A percentile compares a stretch with the other conserved stretches of the same genome.
Evolutionary conservation across 2,888 invertebrate genomes (phyloP).

Genomic region (Euplexia lucipara): DNA sequence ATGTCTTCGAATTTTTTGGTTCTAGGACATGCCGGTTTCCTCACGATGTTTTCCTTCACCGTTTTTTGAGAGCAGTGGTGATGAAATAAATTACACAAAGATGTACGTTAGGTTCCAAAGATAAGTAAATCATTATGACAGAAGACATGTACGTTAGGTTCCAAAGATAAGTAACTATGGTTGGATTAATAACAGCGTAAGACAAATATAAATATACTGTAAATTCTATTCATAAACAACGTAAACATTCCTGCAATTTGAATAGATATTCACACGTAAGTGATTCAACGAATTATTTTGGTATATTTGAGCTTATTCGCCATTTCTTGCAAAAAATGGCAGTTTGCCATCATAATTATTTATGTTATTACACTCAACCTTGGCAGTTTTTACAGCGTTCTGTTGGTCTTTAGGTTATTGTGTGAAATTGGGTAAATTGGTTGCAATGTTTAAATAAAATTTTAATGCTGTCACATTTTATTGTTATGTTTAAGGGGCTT

Average conservation of each 20-base stretch:
- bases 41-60: too few species aligned
- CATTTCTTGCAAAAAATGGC: slow-evolving; percentile 23
- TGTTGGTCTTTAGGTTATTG: slow-evolving; percentile 20
- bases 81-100: too few species aligned
- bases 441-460: not conserved
- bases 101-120: too few species aligned
- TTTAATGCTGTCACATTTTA: too few species aligned
- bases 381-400: not conserved
- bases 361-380: slow-evolving; percentile 15
- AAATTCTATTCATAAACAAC: not conserved
- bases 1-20: too few species aligned
- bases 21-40: not conserved
- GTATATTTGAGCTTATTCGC: not conserved
- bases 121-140: too few species aligned
- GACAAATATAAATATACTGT: not conserved
- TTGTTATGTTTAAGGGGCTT: too few species aligned
- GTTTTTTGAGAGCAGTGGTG: too few species aligned
- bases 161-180: not conserved
- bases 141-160: too few species aligned
- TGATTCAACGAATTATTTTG: slow-evolving; percentile 7
- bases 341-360: slow-evolving; percentile 23
- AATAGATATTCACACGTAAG: not conserved
- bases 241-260: not conserved
- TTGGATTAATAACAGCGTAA: too few species aligned
- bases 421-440: not conserved